Conservation (phyloP, 2,797 vertebrate genomes). For the Macropus fuliginosus region DNA sequence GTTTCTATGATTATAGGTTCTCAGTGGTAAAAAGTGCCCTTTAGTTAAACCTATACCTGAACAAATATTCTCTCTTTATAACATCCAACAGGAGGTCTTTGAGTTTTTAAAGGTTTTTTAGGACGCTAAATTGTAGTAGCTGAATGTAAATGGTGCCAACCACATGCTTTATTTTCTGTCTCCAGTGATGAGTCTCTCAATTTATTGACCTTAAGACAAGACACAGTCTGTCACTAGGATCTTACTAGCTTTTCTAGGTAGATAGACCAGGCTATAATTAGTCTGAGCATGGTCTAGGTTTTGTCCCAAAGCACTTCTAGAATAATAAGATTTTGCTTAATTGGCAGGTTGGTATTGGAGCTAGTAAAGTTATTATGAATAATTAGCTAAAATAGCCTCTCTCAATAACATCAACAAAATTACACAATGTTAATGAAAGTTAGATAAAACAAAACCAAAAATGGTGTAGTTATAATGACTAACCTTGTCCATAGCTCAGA, state of each 20-base stretch:
- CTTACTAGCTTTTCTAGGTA: neutral
- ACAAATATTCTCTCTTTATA: neutral
- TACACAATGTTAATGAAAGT: neutral
- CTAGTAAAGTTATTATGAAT: neutral
- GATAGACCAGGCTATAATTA: neutral
- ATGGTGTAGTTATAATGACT: neutral
- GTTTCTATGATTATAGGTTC: neutral
- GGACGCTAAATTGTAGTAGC: neutral
- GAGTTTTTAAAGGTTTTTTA: neutral
- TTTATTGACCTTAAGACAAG: neutral
- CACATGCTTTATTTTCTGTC: neutral
- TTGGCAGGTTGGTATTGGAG: neutral
- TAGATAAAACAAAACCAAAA: neutral
- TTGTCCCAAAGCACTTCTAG: neutral
- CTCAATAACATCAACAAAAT: neutral
- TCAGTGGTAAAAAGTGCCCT: neutral
- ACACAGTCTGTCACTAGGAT: neutral
- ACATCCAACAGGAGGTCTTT: neutral
- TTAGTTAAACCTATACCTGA: neutral
- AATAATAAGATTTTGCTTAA: neutral
- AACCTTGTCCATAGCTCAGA: neutral
- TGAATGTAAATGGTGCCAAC: neutral
- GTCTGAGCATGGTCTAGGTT: neutral
- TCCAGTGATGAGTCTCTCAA: neutral
- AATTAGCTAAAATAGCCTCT: neutral